Evolutionary conservation across 2,113 vertebrate species (phyloP).

Genomic region (Lanius collurio): DNA sequence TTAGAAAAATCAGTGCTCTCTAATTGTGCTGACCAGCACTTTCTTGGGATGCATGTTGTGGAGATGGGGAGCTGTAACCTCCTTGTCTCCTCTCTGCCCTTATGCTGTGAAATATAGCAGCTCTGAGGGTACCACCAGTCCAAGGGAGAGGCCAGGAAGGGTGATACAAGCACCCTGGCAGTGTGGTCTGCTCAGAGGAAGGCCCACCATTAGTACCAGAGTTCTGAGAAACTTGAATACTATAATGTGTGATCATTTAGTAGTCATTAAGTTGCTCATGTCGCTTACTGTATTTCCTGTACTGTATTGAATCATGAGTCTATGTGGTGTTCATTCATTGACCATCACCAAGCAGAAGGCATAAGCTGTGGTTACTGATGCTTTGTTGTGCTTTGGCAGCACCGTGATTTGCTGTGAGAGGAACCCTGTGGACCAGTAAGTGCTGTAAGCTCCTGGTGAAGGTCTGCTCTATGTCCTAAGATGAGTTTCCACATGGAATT

Average conservation of each 20-base stretch:
- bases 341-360: neutral
- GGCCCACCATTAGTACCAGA: neutral
- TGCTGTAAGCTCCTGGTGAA: neutral
- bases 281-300: rapidly evolving
- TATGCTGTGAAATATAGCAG: neutral
- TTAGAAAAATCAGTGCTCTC: neutral
- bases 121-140: neutral
- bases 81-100: neutral
- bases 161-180: neutral
- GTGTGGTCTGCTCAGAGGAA: neutral
- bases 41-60: neutral
- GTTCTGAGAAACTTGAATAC: neutral
- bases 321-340: rapidly evolving
- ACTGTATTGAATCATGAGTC: neutral
- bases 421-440: neutral
- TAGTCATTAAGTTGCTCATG: neutral
- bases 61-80: neutral
- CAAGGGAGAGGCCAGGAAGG: neutral
- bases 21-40: neutral
- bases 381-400: neutral
- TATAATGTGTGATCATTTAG: neutral
- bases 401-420: neutral
- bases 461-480: neutral
- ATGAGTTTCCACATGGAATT: neutral
- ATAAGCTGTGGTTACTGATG: neutral